A percentile compares a stretch with the other conserved stretches of the same genome.
Conservation (phyloP, 2,888 invertebrate genomes). For the Noctua fimbriata region DNA sequence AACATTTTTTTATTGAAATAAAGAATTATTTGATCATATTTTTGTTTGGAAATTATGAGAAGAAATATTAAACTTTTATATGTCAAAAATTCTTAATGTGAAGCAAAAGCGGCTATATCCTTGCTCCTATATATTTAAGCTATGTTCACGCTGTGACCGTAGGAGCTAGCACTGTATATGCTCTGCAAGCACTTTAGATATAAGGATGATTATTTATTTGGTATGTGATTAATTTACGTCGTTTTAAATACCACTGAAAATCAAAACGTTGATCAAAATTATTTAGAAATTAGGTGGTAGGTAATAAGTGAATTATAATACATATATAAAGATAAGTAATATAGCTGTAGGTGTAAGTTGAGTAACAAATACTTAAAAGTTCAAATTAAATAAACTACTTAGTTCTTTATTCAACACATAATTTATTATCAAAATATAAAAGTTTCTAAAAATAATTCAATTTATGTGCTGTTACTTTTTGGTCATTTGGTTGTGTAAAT, state of each 20-base stretch:
- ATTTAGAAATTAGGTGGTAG: not conserved
- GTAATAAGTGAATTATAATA: constrained; percentile 6
- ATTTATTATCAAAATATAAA: not conserved
- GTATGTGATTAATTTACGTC: constrained; percentile 65
- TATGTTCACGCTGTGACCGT: constrained; percentile 47
- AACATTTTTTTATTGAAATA: constrained; percentile 17
- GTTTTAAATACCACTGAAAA: constrained; percentile 68
- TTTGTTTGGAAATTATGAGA: not conserved
- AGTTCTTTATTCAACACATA: not conserved
- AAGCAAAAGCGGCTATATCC: constrained; percentile 42
- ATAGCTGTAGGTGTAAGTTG: not conserved
- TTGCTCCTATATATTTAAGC: constrained; percentile 50
- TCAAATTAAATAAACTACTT: constrained; percentile 1
- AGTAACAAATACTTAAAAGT: constrained; percentile 13
- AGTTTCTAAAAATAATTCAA: not conserved
- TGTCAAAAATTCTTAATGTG: not conserved
- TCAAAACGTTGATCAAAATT: constrained; percentile 25
- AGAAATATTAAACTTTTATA: not conserved
- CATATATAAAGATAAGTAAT: not conserved
- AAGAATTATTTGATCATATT: not conserved
- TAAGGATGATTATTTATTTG: constrained; percentile 57
- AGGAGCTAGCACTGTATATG: constrained; percentile 71
- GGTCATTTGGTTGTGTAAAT: not conserved
- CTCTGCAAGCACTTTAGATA: constrained; percentile 71
- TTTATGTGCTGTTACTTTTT: not conserved